Conservation (phyloP, 2,888 invertebrate species). For the Orthonevra nobilis region DNA sequence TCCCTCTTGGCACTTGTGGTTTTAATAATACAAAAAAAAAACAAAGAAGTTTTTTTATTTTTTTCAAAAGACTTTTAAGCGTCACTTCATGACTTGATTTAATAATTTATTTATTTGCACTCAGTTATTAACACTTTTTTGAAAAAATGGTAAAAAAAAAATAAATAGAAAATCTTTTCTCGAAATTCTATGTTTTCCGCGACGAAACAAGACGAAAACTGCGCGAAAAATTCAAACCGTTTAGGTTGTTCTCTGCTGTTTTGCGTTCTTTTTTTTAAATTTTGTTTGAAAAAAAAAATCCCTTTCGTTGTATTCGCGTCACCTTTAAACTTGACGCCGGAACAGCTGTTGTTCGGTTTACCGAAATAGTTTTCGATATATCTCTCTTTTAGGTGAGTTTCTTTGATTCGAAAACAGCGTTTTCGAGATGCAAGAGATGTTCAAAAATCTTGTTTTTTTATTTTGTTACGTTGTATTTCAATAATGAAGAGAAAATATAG, state of each 20-base stretch:
- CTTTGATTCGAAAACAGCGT: neutral
- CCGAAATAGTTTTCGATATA: conserved; percentile 53
- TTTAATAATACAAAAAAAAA: conserved; percentile 20
- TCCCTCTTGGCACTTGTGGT: conserved; percentile 69
- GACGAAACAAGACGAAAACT: conserved; percentile 52
- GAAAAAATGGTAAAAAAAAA: no score
- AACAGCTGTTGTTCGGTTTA: conserved; percentile 43
- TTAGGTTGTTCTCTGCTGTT: conserved; percentile 5
- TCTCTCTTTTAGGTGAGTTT: neutral
- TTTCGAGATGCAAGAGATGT: neutral
- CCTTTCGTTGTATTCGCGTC: conserved; percentile 24
- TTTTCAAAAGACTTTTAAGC: conserved; percentile 3
- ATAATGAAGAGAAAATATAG: neutral
- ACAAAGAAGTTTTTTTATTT: conserved; percentile 12
- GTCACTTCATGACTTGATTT: conserved; percentile 19
- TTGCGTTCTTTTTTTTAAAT: conserved; percentile 2
- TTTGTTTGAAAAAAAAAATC: no score
- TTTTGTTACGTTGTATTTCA: neutral
- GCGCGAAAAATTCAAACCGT: conserved; percentile 46
- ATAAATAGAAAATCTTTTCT: neutral
- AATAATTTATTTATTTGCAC: conserved; percentile 3
- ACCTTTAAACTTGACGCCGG: conserved; percentile 63
- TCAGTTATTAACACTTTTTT: conserved; percentile 1
- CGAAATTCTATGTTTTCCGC: conserved; percentile 39
- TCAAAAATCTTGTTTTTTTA: no score